Evolutionary conservation across 2,797 vertebrate genomes (phyloP), one percentile per base, ranked within the genome.

Genomic region (Chelon auratus): DNA sequence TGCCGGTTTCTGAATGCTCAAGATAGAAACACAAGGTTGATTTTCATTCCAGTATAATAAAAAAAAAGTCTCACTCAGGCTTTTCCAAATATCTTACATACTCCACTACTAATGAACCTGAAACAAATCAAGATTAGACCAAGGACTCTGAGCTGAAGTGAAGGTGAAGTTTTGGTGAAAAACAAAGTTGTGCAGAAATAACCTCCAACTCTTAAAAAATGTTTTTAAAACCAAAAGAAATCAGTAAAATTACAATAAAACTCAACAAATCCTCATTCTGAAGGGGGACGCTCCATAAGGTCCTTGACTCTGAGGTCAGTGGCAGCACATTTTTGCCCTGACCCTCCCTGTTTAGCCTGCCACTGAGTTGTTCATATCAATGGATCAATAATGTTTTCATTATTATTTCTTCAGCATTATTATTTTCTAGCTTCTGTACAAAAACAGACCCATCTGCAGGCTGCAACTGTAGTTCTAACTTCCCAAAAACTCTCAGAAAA

Each of bases 11-110:
- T 12, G 4, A 14, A 43, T 5, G 40, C 40, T 17, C 42, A 68
- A 55, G 39, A 55, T 53, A 12, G 20, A 40, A 68, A 76, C 20
- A 14, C 42, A 45, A 51, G 33, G 50, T 22, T 42, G 13, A 55
- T 39, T 37, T 52, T 59, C 26, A 51, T 42, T 50, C 20, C 33
- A 18, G 14, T 4, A 20, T 18, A 17, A 45, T 2, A 47, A 8
- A n/a, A 18, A 47, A 47, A 47, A 47, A 9, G 17, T 26, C 24
- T 3, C 24, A 26, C 24, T 26, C 24, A 26, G 24, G 24, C 24
- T 26, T 26, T 36, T 67, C 30, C 9, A 55, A 13, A 65, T 26
- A 43, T 43, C n/a, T 63, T 18, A 53, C 30, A 53, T 24, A n/a
- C 22, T 9, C 5, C 10, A 11, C 1, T 26, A 14, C 12, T 48